Conservation (phyloP, 1,140 invertebrate genomes). For the Drosophila ohnishii region DNA sequence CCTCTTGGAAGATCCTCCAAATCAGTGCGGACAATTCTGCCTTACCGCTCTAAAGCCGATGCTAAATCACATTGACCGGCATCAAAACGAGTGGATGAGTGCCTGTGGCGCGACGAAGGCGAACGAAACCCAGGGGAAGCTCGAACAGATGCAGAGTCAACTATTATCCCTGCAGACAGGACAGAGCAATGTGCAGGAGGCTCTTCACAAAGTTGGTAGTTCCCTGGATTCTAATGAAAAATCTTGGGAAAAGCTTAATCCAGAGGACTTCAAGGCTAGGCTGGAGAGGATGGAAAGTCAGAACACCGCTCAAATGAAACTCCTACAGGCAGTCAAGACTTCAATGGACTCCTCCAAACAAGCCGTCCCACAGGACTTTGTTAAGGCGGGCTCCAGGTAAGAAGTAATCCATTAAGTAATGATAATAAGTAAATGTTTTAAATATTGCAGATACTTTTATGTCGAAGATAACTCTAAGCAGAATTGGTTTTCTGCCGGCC, state of each 20-base stretch:
- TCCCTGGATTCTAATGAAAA: background rate
- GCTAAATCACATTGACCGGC: background rate
- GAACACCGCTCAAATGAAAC: background rate
- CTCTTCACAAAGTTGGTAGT: background rate
- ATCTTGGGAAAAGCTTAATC: background rate
- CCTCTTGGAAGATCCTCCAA: slow-evolving; percentile 6
- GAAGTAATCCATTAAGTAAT: no score
- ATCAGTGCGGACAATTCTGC: slow-evolving; percentile 3
- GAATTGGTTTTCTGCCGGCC: background rate
- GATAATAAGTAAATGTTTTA: no score
- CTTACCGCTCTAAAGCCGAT: background rate
- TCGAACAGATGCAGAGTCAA: background rate
- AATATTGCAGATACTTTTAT: background rate
- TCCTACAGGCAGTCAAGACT: background rate
- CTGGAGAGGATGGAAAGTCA: background rate
- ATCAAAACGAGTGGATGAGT: background rate
- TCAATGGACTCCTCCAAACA: background rate
- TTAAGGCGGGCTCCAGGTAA: background rate
- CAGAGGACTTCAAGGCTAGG: background rate
- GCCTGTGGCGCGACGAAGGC: no score
- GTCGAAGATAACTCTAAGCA: background rate
- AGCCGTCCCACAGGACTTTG: background rate
- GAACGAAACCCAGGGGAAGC: background rate
- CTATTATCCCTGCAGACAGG: no score
- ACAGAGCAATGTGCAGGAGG: background rate